These are phyloP conservation scores for Corvus hawaiiensis DNA, from an alignment of 2,113 vertebrate genomes.

Conservation along the genomic window DNA sequence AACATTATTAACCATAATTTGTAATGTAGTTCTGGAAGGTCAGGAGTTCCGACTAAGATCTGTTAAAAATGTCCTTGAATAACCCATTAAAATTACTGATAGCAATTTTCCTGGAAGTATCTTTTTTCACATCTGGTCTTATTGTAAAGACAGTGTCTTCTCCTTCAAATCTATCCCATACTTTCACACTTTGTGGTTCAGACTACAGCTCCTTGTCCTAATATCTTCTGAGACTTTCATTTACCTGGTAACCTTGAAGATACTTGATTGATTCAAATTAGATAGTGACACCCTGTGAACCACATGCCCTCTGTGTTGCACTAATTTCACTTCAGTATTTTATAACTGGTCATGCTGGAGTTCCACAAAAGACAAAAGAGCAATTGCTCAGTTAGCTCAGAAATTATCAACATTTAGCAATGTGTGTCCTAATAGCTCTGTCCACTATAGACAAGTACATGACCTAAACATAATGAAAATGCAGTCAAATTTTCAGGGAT, in stretches of 20 bases:
- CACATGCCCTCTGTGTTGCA: background rate
- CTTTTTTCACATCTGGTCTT: background rate
- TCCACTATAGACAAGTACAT: background rate
- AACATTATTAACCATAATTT: background rate
- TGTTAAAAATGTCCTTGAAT: background rate
- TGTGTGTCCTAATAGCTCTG: background rate
- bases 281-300: background rate
- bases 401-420: background rate
- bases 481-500: background rate
- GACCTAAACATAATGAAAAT: background rate
- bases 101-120: background rate
- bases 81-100: background rate
- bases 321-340: background rate
- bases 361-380: background rate
- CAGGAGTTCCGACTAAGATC: background rate
- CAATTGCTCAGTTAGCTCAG: background rate
- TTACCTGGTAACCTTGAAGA: background rate
- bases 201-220: background rate
- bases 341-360: background rate
- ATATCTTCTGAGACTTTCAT: background rate
- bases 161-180: background rate
- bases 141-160: background rate
- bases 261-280: background rate
- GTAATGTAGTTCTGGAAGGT: background rate
- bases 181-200: background rate